A percentile compares a stretch with the other conserved stretches of the same genome.
Conservation (phyloP, 2,113 vertebrate species). For the Ibidorhyncha struthersii region DNA sequence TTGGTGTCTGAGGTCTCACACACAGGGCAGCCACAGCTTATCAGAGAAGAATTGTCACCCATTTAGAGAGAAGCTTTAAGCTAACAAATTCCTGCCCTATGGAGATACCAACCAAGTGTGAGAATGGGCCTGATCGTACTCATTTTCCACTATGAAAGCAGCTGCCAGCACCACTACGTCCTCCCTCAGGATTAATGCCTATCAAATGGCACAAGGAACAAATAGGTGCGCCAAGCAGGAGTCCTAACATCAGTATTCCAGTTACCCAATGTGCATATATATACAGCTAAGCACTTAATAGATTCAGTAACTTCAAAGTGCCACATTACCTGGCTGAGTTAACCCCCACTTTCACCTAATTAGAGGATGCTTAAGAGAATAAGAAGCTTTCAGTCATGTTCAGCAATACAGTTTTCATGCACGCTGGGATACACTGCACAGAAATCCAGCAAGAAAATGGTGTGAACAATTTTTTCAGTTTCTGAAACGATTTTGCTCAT, state of each 20-base stretch:
- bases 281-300: background rate
- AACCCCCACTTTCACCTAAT: background rate
- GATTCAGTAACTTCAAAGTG: conserved; percentile 4
- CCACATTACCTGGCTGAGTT: background rate
- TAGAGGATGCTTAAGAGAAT: background rate
- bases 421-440: background rate
- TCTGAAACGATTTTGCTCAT: background rate
- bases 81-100: conserved; percentile 5
- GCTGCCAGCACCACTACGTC: background rate
- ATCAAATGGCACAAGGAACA: background rate
- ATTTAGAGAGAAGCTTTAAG: conserved; percentile 39
- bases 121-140: background rate
- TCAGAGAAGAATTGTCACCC: conserved; percentile 54
- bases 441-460: background rate
- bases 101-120: conserved; percentile 11
- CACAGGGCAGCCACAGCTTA: conserved; percentile 55
- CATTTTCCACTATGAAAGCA: conserved; percentile 14
- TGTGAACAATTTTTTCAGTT: background rate
- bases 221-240: background rate
- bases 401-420: background rate
- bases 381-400: background rate
- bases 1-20: conserved; percentile 64
- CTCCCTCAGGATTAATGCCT: background rate
- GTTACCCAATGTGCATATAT: background rate
- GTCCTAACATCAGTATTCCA: background rate